These are phyloP conservation scores for Phthorimaea operculella DNA, from an alignment of 1,140 invertebrate genomes.

Conservation along the genomic window DNA sequence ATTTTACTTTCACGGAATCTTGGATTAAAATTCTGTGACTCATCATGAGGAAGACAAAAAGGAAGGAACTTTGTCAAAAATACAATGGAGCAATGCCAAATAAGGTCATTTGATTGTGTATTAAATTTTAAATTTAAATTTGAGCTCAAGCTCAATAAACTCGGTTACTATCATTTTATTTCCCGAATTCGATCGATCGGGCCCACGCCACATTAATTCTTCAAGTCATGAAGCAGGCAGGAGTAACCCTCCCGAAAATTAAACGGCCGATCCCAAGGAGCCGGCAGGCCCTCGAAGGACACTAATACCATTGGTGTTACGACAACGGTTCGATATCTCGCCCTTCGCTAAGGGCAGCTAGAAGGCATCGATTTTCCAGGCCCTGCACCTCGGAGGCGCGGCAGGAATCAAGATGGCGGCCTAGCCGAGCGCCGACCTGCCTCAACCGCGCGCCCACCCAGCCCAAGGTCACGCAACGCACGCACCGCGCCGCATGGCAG, in stretches of 20 bases:
- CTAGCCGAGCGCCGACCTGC: constrained; percentile 45
- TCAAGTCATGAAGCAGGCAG: too few species aligned
- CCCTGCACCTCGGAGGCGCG: constrained; percentile 49
- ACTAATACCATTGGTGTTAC: neutral
- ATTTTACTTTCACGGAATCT: too few species aligned
- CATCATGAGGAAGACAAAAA: too few species aligned
- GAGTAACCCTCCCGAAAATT: neutral
- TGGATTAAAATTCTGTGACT: too few species aligned
- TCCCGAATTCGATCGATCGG: too few species aligned
- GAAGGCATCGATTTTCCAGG: constrained; percentile 61
- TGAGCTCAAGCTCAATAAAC: too few species aligned
- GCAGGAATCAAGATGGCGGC: constrained; percentile 24
- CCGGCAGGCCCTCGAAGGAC: neutral
- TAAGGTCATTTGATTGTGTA: too few species aligned
- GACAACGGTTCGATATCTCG: constrained; percentile 11
- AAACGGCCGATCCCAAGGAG: neutral
- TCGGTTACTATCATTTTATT: too few species aligned
- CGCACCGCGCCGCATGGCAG: constrained; percentile 43
- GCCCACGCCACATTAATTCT: too few species aligned
- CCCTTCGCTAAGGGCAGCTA: constrained; percentile 45
- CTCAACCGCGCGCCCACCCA: constrained; percentile 50
- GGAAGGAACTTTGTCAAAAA: too few species aligned
- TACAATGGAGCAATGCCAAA: too few species aligned
- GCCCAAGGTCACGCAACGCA: constrained; percentile 56
- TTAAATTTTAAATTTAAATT: too few species aligned